Evolutionary conservation across 2,888 invertebrate species (phyloP), one percentile per base, ranked within the genome.

Genomic region (Rhingia rostrata): DNA sequence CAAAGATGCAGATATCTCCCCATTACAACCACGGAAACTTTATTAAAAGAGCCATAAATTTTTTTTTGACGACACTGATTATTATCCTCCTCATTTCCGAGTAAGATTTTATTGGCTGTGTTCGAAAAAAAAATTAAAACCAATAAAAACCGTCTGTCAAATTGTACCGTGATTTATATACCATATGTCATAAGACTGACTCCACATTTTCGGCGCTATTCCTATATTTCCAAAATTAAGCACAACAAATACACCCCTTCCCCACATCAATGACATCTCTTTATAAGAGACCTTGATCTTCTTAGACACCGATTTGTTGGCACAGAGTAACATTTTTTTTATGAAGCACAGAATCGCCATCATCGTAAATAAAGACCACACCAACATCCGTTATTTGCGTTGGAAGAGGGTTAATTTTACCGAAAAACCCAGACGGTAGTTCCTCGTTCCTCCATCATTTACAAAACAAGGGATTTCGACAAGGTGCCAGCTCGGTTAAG

Each of bases 381-480:
- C 69, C 54, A 33, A 39, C 51, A 64, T 9, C 49, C 70, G 41
- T 53, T 43, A 47, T 14, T 35, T 30, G 35, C 22, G 22, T 22
- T 22, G 2, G 22, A 22, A 2, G 22, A 22, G 39, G 35, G 56
- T 58, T 58, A 49, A 78, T 70, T 78, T 49, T 63, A 51, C 70
- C 39, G 37, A 49, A 58, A 74, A 75, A 49, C 56, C 43, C 70
- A 78, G 78, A 78, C 70, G 37, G 78, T 70, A 78, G 78, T 78
- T 64, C 41, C 78, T 64, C 78, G 14, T 72, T 56, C 78, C 56
- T 49, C 56, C 49, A 22, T 35, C 37, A 45, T 56, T 49, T 43
- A 33, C 49, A 12, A 60, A 69, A 61, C 70, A 78, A 72, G 70
- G 78, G 70, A 70, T 78, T 70, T 49, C 10, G 53, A 32, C n/a